These are phyloP conservation scores for Pteronura brasiliensis DNA, from an alignment of 2,113 vertebrate genomes.

Conservation along the genomic window DNA sequence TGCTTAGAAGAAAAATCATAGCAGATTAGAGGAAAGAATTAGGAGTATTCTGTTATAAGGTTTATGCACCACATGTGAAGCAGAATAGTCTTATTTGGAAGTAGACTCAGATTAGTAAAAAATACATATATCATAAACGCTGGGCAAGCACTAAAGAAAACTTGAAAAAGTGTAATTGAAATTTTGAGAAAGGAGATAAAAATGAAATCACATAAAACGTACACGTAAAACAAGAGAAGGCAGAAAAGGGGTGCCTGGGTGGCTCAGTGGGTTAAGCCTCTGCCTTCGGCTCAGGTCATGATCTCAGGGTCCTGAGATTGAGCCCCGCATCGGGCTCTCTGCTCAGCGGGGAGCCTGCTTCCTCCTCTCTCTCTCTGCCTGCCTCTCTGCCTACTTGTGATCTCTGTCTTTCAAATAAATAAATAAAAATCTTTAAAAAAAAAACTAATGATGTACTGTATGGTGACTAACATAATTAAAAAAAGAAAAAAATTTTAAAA, in stretches of 20 bases:
- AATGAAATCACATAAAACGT: not conserved
- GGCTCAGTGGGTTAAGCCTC: no score
- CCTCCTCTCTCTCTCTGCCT: no score
- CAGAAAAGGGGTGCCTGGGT: not conserved
- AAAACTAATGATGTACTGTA: no score
- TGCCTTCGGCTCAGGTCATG: no score
- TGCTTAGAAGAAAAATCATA: not conserved
- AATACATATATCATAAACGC: not conserved
- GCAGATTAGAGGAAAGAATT: not conserved
- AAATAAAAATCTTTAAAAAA: no score
- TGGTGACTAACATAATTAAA: no score
- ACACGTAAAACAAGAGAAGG: not conserved
- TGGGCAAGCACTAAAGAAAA: not conserved
- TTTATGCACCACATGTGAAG: not conserved
- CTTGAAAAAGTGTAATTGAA: not conserved
- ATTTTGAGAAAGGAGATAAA: not conserved
- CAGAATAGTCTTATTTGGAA: not conserved
- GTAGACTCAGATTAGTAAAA: not conserved
- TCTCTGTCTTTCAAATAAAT: no score
- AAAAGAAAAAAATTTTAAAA: no score
- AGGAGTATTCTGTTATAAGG: not conserved
- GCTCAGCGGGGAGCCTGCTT: no score
- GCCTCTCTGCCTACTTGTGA: no score
- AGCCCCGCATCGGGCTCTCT: no score
- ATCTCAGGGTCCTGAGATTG: no score